Evolutionary conservation across 2,797 vertebrate genomes (phyloP), one percentile per base, ranked within the genome.

Genomic region (Phalloptychus januarius): DNA sequence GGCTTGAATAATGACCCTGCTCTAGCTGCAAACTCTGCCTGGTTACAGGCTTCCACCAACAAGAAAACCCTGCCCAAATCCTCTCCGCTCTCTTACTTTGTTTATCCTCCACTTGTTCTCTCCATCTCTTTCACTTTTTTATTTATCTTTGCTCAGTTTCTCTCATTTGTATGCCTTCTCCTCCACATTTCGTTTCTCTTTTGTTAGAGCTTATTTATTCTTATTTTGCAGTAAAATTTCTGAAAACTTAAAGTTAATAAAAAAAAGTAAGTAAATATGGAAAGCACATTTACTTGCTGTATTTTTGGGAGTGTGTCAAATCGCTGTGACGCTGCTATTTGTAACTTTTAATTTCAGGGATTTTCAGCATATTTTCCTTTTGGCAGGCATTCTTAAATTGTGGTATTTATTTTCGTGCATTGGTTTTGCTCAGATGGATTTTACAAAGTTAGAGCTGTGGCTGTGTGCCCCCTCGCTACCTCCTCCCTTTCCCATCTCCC

Each of bases 1-100:
- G 75, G 86, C 72, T 79, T 93, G 92, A 95, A 94, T 95, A 94
- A 94, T 94, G 93, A 93, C 92, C 87, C 87, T 86, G 79, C 89
- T 88, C 87, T 83, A 81, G 85, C 92, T 93, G 91, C 84, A 70
- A 84, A 93, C 83, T 90, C 91, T 91, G 91, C 91, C 90, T 88
- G 78, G 88, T 89, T 90, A 92, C 91, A 90, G 86, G 81, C 79
- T 63, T 80, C 83, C 84, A 85, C 91, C 84, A 91, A 79, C 84
- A 42, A 86, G 83, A 79, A 87, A 87, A 90, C 87, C 77, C 88
- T 87, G 85, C 84, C 75, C 61, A 86, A 80, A 67, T 72, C 76
- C 65, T 75, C 82, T 79, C 89, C 75, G 76, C 33, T 44, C 86
- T 86, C 82, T 71, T 58, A 48, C 36, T 28, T 42, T 46, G 38